Base-by-base conservation (phyloP, 1,140 invertebrate species). In the Drosophila saltans region DNA sequence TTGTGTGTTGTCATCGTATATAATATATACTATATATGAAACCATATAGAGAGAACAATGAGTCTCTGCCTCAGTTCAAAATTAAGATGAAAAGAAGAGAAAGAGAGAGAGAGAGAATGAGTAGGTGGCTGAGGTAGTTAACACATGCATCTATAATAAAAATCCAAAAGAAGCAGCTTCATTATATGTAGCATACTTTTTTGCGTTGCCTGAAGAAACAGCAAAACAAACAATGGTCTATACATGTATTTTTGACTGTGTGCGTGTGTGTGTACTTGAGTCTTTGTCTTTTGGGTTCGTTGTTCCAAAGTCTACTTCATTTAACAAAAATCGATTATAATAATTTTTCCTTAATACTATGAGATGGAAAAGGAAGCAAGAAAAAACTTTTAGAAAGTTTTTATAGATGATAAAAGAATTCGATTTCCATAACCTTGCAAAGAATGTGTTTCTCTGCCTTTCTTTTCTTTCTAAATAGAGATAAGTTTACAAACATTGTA, bases 141-240 rank as follows among this genome's bases (percentile, higher is more conserved):
- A 36, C 33, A 36, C 33, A 66, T 66, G 68, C 68, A 64, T 24
- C 63, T 64, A 62, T 75, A 75, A 48, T 48, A 48, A 48, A 48
- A 48, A 48, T 16, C 45, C 45, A 52, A 24, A 28, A 16, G 57
- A 75, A 88, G 69, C 81, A 84, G 84, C 77, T 88, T 88, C 84
- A 88, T 88, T 88, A 88, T 83, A 67, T 69, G 65, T 88, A 88
- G 84, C 84, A 88, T 75, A 88, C 84, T 90, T 88, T 84, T 72
- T 66, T 64, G 84, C 65, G 65, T 41, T 56, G 41, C 30, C n/a
- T 40, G 3, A 36, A 2, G 61, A 5, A 48, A 30, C 16, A 30
- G 30, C 40, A 55, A 40, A 56, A 64, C 69, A 64, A 43, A 66
- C 73, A 77, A 76, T 60, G 6, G 1, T 36, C 69, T 70, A 16